Percentiles rank a stretch among this genome's conserved stretches.
Conservation (phyloP, 2,113 vertebrate species). For the Clupea harengus region DNA sequence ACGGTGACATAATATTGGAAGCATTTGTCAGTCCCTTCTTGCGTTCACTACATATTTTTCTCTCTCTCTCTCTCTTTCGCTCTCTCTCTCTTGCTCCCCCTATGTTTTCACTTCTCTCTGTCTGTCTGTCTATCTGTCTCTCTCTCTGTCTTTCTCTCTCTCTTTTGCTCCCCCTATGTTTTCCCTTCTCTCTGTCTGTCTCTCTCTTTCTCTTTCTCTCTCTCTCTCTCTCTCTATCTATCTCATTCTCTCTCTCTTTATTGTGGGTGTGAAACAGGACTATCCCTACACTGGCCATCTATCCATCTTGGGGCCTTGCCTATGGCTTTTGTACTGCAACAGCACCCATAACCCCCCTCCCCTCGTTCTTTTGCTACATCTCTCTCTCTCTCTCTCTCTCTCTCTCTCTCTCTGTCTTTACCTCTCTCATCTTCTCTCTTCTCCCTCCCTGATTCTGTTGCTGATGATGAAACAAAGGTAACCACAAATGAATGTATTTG, state of each 20-base stretch:
- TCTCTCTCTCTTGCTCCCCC: not conserved
- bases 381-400: no score
- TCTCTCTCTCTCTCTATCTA: not conserved
- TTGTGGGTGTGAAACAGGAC: not conserved
- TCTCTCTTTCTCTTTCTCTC: not conserved
- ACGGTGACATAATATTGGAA: not conserved
- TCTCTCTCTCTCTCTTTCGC: no score
- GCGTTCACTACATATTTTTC: slow-evolving; percentile 10
- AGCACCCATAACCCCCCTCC: not conserved
- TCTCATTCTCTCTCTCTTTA: not conserved
- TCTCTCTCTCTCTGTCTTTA: not conserved
- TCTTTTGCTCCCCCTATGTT: not conserved
- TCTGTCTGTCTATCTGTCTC: no score
- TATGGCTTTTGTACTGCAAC: not conserved
- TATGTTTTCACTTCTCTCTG: no score
- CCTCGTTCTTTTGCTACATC: not conserved
- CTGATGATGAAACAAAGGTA: no score
- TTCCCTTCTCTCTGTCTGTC: not conserved
- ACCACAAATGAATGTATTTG: no score
- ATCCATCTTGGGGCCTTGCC: not conserved
- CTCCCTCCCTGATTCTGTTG: no score
- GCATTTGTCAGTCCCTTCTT: not conserved
- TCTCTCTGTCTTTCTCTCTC: not conserved
- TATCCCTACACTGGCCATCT: not conserved
- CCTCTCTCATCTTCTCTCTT: no score